Evolutionary conservation across 1,140 invertebrate genomes (phyloP).

Genomic region (Neuroterus valhalla): DNA sequence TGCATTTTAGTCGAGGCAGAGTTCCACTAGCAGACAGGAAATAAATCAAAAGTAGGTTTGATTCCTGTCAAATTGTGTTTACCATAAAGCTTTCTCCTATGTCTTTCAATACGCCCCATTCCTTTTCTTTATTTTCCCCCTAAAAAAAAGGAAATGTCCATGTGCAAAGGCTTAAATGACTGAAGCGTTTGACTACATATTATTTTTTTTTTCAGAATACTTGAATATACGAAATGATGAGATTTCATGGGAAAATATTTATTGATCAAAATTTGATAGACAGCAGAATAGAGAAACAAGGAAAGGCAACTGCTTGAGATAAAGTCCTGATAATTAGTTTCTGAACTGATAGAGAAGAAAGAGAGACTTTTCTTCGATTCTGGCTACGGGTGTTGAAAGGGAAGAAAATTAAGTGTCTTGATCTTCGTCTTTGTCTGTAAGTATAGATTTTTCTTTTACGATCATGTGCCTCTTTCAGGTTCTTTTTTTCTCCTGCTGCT

Average conservation of each 20-base stretch:
- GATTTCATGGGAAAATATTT: too few species aligned
- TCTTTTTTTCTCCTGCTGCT: conserved; percentile 22
- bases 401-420: conserved; percentile 8
- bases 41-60: conserved; percentile 45
- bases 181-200: too few species aligned
- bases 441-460: conserved; percentile 9
- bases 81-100: background rate
- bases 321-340: background rate
- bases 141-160: background rate
- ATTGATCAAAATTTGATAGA: too few species aligned
- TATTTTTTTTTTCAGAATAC: too few species aligned
- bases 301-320: too few species aligned
- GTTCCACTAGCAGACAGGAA: conserved; percentile 37
- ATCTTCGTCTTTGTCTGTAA: conserved; percentile 36
- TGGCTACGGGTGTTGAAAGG: background rate
- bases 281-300: too few species aligned
- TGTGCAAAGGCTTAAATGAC: too few species aligned
- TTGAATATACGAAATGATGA: too few species aligned
- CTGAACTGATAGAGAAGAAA: background rate
- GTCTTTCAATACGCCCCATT: background rate
- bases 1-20: conserved; percentile 53
- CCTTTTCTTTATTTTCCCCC: background rate
- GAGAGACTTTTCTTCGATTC: conserved; percentile 11
- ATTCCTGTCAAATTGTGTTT: conserved; percentile 3
- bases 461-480: conserved; percentile 33